These are phyloP conservation scores for Pollimyrus isidori DNA, from an alignment of 2,113 vertebrate genomes.

Conservation along the genomic window DNA sequence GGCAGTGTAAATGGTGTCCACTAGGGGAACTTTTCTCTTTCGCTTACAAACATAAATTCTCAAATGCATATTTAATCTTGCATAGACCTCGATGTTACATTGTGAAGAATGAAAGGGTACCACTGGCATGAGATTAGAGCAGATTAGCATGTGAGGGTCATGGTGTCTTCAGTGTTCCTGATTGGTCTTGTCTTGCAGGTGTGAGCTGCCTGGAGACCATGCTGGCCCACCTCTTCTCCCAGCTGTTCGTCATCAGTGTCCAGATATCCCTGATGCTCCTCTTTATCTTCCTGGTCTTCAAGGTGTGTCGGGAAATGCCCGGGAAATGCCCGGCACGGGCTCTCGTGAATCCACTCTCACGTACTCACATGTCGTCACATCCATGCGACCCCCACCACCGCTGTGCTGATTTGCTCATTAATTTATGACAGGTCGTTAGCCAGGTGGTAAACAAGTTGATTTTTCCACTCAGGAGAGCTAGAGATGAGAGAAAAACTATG, in stretches of 20 bases:
- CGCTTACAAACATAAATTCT: background rate
- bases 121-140: background rate
- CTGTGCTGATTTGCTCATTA: background rate
- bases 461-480: background rate
- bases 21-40: background rate
- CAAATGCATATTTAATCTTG: background rate
- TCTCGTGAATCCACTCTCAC: background rate
- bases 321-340: background rate
- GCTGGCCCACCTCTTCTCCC: slow-evolving; percentile 67
- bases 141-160: background rate
- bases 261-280: slow-evolving; percentile 64
- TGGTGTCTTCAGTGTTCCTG: background rate
- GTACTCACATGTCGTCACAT: background rate
- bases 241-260: slow-evolving; percentile 66
- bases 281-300: slow-evolving; percentile 64
- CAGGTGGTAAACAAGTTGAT: background rate
- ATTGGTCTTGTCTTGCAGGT: slow-evolving; percentile 39
- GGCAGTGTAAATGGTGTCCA: background rate
- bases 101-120: background rate
- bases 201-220: slow-evolving; percentile 66
- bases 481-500: background rate
- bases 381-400: background rate
- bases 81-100: background rate
- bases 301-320: slow-evolving; percentile 42
- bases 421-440: background rate